A percentile compares a stretch with the other conserved stretches of the same genome.
Evolutionary conservation across 2,113 vertebrate species (phyloP).

Genomic region (Rhegmatorhina hoffmannsi): DNA sequence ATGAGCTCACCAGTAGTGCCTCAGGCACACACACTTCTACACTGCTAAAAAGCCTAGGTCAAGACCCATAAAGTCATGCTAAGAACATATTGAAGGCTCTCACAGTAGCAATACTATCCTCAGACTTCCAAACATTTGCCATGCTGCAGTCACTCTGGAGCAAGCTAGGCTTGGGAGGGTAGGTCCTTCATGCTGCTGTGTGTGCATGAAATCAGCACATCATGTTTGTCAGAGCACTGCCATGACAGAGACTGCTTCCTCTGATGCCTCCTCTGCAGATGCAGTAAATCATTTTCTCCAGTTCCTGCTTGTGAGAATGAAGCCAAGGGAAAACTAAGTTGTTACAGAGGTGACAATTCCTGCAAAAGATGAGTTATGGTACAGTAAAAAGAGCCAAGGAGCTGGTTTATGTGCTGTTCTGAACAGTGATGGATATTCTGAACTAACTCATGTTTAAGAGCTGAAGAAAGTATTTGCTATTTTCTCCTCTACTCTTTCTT

Average conservation of each 20-base stretch:
- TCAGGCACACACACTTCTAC: background rate
- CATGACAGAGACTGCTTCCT: slow-evolving; percentile 49
- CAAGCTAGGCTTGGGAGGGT: background rate
- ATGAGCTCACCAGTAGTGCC: background rate
- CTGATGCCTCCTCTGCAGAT: slow-evolving; percentile 35
- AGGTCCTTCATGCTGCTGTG: background rate
- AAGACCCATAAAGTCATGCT: background rate
- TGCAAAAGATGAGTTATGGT: slow-evolving; percentile 38
- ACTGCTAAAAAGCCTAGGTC: background rate
- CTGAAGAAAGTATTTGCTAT: background rate
- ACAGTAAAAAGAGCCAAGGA: slow-evolving; percentile 31
- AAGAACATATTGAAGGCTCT: background rate
- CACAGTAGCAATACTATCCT: background rate
- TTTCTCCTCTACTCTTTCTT: background rate
- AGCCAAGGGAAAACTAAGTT: slow-evolving; percentile 34
- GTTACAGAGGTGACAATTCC: slow-evolving; percentile 41
- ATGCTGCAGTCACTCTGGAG: background rate
- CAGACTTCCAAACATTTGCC: background rate
- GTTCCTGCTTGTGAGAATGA: slow-evolving; percentile 53
- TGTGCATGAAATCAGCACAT: slow-evolving; percentile 15
- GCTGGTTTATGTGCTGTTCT: background rate
- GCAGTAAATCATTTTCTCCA: slow-evolving; percentile 44
- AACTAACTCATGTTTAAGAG: background rate
- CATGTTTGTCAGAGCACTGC: background rate
- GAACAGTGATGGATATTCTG: slow-evolving; percentile 27